Conservation (phyloP, 2,113 vertebrate genomes). For the Orycteropus afer region DNA sequence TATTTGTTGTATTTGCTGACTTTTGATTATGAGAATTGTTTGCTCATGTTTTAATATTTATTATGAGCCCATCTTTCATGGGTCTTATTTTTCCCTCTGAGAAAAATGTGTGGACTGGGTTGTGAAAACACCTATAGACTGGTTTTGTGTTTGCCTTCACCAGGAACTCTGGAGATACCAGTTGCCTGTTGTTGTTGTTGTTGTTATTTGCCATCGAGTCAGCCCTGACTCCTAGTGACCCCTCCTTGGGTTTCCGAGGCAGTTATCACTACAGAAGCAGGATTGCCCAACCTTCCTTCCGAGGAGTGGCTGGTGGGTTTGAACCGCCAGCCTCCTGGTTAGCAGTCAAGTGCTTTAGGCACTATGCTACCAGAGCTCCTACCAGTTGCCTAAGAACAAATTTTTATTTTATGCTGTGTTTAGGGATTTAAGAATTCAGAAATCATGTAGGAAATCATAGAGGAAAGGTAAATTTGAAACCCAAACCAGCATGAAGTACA, state of each 20-base stretch:
- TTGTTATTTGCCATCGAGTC: no score
- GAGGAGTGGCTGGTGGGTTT: no score
- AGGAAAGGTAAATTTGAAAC: not conserved
- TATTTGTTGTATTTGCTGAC: not conserved
- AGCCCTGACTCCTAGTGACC: no score
- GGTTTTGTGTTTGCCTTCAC: not conserved
- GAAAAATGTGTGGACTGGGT: not conserved
- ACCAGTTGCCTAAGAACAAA: not conserved
- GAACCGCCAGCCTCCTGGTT: no score
- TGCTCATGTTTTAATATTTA: not conserved
- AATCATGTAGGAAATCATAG: not conserved
- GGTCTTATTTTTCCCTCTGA: not conserved
- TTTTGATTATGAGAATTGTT: not conserved
- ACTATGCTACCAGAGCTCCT: no score
- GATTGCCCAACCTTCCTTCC: no score
- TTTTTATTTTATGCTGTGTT: not conserved
- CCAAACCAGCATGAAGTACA: not conserved
- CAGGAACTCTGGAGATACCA: not conserved
- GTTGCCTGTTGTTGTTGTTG: no score
- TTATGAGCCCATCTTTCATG: not conserved
- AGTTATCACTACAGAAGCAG: no score
- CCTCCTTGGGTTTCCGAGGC: no score
- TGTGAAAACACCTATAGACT: not conserved
- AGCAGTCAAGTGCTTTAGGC: no score
- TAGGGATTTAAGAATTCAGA: not conserved